Conservation (phyloP, 2,113 vertebrate species). For the Columbina picui region DNA sequence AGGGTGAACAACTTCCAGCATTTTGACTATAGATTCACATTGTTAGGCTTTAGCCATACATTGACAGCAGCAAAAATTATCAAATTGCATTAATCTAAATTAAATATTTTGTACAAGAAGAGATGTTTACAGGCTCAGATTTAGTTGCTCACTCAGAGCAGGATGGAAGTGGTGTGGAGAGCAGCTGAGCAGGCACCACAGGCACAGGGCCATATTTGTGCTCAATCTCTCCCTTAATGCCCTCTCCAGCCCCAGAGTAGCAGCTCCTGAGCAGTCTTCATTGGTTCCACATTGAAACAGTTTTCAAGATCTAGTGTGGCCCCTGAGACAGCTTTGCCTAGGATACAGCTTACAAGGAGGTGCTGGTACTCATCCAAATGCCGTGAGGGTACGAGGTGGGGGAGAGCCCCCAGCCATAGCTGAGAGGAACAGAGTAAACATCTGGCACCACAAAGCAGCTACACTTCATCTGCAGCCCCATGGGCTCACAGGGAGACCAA, state of each 20-base stretch:
- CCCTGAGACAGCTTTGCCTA: neutral
- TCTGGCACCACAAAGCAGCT: neutral
- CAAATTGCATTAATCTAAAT: neutral
- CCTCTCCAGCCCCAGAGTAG: neutral
- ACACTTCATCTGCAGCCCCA: neutral
- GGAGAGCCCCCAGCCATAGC: neutral
- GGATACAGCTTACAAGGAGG: neutral
- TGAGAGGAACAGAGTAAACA: neutral
- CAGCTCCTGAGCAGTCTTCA: neutral
- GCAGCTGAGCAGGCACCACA: neutral
- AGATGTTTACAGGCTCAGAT: neutral
- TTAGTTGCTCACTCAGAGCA: neutral
- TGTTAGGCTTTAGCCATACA: neutral
- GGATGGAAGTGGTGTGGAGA: neutral
- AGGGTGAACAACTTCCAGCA: neutral
- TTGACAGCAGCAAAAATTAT: neutral
- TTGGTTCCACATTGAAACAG: neutral
- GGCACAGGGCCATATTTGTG: fast-evolving
- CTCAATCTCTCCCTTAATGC: neutral
- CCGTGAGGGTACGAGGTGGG: neutral
- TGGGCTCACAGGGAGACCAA: neutral
- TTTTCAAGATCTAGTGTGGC: neutral
- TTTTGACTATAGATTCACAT: neutral
- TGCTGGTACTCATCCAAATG: neutral
- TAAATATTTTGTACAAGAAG: neutral